Conservation (phyloP, 2,113 vertebrate species). For the Rissa tridactyla region DNA sequence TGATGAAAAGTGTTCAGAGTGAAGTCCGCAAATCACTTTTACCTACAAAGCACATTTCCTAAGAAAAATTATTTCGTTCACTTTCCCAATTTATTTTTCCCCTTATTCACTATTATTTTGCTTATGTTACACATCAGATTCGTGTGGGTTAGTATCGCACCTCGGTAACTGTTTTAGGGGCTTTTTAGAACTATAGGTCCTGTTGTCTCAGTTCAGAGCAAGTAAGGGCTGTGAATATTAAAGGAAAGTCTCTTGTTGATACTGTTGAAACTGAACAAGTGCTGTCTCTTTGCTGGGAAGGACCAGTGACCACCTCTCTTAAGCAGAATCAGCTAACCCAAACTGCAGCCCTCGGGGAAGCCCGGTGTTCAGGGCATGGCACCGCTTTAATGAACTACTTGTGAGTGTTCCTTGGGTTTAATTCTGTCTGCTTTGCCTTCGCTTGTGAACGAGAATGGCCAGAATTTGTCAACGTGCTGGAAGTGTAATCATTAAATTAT, state of each 20-base stretch:
- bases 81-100: neutral
- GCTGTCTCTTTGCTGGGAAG: neutral
- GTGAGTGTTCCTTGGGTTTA: neutral
- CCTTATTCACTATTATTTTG: neutral
- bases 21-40: neutral
- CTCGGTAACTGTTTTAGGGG: neutral
- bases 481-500: neutral
- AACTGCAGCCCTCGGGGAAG: neutral
- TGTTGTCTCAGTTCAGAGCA: neutral
- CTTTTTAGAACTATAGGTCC: neutral
- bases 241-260: neutral
- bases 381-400: neutral
- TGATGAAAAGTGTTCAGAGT: neutral
- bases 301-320: neutral
- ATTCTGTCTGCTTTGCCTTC: neutral
- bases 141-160: neutral
- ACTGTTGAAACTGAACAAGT: neutral
- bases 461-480: conserved; percentile 5
- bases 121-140: neutral
- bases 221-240: neutral
- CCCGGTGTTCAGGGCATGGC: neutral
- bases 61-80: neutral
- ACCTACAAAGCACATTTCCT: neutral
- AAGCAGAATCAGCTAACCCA: neutral
- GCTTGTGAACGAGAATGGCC: neutral